Evolutionary conservation across 1,140 invertebrate genomes (phyloP).

Genomic region (Camponotus floridanus): DNA sequence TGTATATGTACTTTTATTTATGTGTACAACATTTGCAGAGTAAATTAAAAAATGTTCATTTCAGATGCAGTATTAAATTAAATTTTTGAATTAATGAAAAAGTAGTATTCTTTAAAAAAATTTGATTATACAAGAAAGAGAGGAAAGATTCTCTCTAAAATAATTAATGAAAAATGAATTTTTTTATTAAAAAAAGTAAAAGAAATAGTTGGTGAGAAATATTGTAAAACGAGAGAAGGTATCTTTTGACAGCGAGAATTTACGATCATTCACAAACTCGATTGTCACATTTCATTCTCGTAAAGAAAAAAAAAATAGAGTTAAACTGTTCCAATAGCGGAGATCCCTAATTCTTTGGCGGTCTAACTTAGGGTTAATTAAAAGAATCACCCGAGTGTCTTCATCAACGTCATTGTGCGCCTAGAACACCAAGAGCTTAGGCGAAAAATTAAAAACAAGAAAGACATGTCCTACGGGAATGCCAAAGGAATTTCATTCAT

Average conservation of each 20-base stretch:
- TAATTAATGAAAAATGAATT: background rate
- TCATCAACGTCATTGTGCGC: slow-evolving; percentile 36
- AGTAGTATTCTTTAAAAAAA: background rate
- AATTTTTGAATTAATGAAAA: background rate
- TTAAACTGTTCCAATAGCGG: background rate
- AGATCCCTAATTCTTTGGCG: slow-evolving; percentile 19
- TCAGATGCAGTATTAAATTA: background rate
- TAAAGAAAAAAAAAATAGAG: background rate
- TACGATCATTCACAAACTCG: slow-evolving; percentile 1
- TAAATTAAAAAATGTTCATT: background rate
- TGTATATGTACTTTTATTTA: background rate
- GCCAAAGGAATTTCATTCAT: slow-evolving; percentile 73
- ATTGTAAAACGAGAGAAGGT: background rate
- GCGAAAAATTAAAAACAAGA: slow-evolving; percentile 59
- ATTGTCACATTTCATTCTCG: background rate
- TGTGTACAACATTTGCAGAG: background rate
- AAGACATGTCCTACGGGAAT: slow-evolving; percentile 64
- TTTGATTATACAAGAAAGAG: background rate
- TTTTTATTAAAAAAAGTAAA: background rate
- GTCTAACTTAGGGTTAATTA: slow-evolving; percentile 22
- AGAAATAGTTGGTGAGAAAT: background rate
- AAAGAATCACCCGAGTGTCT: slow-evolving; percentile 6
- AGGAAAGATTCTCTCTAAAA: background rate
- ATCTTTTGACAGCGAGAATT: background rate
- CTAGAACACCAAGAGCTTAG: slow-evolving; percentile 28